These are phyloP conservation scores for Paracyclopina nana DNA, from an alignment of 1,140 invertebrate species.

Conservation along the genomic window DNA sequence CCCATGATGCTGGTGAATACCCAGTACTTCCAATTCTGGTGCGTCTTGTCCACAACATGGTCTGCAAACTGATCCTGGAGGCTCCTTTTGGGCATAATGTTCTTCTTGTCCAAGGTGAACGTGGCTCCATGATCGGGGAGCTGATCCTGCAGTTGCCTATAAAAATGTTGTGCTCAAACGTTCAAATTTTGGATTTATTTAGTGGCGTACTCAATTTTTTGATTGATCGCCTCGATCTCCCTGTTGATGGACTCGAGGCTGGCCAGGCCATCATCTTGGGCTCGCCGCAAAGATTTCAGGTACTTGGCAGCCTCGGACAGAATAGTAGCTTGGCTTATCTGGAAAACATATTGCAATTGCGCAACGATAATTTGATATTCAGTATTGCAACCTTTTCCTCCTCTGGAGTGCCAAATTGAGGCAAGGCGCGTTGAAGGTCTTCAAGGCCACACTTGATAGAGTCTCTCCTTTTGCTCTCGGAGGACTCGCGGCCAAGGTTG, in stretches of 20 bases:
- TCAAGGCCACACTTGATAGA: slow-evolving; percentile 11
- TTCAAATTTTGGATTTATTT: background rate
- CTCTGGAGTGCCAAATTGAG: slow-evolving; percentile 11
- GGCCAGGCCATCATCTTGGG: background rate
- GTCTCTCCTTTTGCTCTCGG: slow-evolving; percentile 2
- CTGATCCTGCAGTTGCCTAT: slow-evolving; percentile 2
- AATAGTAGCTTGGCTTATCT: slow-evolving; percentile 11
- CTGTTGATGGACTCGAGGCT: background rate
- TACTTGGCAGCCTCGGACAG: slow-evolving; percentile 11
- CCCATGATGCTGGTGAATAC: slow-evolving; percentile 15
- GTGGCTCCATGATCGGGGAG: slow-evolving; percentile 2
- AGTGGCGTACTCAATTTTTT: background rate
- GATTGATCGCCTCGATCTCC: background rate
- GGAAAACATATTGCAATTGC: no score
- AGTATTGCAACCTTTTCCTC: slow-evolving; percentile 14
- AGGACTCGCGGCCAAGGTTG: background rate
- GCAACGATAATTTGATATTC: no score
- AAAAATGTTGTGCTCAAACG: background rate
- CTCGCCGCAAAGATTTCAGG: background rate
- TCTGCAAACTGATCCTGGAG: background rate
- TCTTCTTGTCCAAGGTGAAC: background rate
- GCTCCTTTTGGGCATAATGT: background rate
- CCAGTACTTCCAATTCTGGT: slow-evolving; percentile 15
- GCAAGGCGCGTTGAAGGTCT: slow-evolving; percentile 5
- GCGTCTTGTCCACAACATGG: slow-evolving; percentile 9